These are phyloP conservation scores for Steinernema scapterisci DNA, from an alignment of 2,888 invertebrate genomes.

Conservation along the genomic window DNA sequence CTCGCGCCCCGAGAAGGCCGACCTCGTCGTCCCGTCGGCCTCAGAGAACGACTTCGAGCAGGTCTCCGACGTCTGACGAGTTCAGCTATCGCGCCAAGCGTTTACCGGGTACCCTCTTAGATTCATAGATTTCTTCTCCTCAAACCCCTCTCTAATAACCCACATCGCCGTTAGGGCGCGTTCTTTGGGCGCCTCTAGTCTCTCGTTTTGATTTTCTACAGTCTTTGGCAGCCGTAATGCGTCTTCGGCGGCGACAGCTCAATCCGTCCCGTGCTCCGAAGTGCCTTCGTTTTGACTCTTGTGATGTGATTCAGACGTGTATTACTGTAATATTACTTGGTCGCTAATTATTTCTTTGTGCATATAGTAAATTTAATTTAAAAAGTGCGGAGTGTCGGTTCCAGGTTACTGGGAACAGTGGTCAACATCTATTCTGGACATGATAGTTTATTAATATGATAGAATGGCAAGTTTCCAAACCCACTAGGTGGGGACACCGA, in stretches of 20 bases:
- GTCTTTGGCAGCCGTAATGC: neutral
- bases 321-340: conserved; percentile 12
- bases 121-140: neutral
- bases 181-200: conserved; percentile 8
- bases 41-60: conserved; percentile 86
- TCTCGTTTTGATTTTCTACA: neutral
- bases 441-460: no score
- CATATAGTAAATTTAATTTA: conserved; percentile 2
- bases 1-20: conserved; percentile 75
- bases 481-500: no score
- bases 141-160: neutral
- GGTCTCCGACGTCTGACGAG: conserved; percentile 69
- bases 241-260: conserved; percentile 20
- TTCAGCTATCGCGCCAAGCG: neutral
- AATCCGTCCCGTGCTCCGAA: conserved; percentile 21
- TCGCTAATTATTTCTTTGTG: neutral
- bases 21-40: conserved; percentile 81
- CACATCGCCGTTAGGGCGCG: conserved; percentile 1
- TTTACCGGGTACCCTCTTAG: conserved; percentile 18
- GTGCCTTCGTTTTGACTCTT: conserved; percentile 9
- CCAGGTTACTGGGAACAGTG: no score
- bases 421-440: no score
- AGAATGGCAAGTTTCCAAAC: no score
- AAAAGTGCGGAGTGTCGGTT: no score
- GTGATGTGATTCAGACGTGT: conserved; percentile 18